phyloP scores from a whole-genome alignment of 2,888 invertebrate species.

The Hypomecis atomaria region DNA sequence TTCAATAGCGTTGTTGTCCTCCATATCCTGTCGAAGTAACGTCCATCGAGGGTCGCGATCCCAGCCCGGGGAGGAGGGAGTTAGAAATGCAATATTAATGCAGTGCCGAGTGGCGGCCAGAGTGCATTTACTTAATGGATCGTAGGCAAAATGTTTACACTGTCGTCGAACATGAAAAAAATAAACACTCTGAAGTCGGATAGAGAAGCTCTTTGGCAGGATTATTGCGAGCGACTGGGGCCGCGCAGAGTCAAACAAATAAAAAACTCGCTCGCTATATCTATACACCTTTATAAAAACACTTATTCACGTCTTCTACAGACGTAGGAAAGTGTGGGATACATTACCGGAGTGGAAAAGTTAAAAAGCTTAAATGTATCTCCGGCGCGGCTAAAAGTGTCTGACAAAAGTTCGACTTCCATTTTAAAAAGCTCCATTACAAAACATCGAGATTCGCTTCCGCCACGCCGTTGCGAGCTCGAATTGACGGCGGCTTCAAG shows the following conservation, averaged over 20 bases:
- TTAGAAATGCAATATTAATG: conserved; percentile 88
- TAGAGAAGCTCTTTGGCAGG: conserved; percentile 70
- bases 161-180: conserved; percentile 71
- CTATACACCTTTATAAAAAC: conserved; percentile 68
- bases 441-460: conserved; percentile 85
- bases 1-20: conserved; percentile 24
- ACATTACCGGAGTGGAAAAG: conserved; percentile 85
- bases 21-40: conserved; percentile 41
- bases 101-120: conserved; percentile 76
- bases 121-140: conserved; percentile 83
- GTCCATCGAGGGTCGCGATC: conserved; percentile 57
- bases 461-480: conserved; percentile 75
- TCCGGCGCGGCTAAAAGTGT: conserved; percentile 84
- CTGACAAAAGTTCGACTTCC: conserved; percentile 85
- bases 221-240: conserved; percentile 70
- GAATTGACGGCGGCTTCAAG: conserved; percentile 71
- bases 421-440: conserved; percentile 85
- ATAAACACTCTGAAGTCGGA: conserved; percentile 61
- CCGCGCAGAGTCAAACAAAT: conserved; percentile 67
- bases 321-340: conserved; percentile 76
- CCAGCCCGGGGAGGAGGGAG: conserved; percentile 49
- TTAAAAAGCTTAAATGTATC: conserved; percentile 85
- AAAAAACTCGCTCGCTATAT: conserved; percentile 70
- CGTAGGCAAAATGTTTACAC: conserved; percentile 79
- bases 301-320: conserved; percentile 76